Evolutionary conservation across 2,113 vertebrate species (phyloP), one percentile per base, ranked within the genome.

Genomic region (Turnix velox): DNA sequence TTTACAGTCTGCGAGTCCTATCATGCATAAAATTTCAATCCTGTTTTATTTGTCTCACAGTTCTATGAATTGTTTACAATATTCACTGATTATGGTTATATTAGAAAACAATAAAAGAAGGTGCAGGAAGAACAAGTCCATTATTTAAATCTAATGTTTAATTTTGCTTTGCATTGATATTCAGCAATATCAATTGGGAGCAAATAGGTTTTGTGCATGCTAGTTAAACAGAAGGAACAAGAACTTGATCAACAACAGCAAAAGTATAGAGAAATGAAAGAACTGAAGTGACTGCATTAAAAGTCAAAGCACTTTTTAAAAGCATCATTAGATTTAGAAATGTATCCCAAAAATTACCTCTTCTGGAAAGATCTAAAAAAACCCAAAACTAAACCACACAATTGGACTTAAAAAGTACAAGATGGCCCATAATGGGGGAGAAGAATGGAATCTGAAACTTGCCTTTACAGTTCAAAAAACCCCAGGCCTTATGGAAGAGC

Each of bases 11-110:
- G 66, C 88, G 88, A 51, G 49, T 84, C 84, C 74, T 87, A 72
- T 58, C 87, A 93, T 67, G 95, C 95, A 92, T 96, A 94, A 94
- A 91, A 96, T 93, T 94, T 85, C 94, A 89, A 96, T 93, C 91
- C 66, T 62, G 67, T 84, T 96, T 94, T 93, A 96, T 95, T 92
- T 94, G 86, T 92, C 58, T 87, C 92, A 42, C 59, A 91, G 66
- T 82, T 73, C 45, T 15, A 87, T 15, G 42, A 95, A 93, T 91
- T 96, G 94, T 95, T 96, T 94, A 96, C 88, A 92, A 96, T 92
- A 94, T 69, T 91, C 88, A 91, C 84, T 75, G 89, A 95, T 89
- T 93, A 94, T 25, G 83, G 37, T 91, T 95, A 66, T 87, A 96
- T 92, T 92, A 92, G 81, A 93, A 92, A 96, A 91, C 84, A 96